Base-by-base conservation (phyloP, 2,888 invertebrate species). In the Chymomyza amoena region DNA sequence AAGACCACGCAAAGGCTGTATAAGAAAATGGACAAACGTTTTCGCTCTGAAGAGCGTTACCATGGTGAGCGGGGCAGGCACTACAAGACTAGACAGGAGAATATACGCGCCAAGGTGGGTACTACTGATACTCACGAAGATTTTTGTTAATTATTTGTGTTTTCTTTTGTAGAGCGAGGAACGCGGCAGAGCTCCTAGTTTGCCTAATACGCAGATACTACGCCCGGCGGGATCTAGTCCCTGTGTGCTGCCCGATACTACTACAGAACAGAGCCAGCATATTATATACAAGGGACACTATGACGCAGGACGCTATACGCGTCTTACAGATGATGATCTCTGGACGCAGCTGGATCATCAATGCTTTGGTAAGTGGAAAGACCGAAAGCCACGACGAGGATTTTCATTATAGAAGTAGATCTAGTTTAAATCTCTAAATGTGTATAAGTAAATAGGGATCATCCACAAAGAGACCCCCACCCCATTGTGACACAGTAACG, bases 221-320 rank as follows among this genome's bases (percentile, higher is more conserved):
- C 92, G 93, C 57, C 92, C 93, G 1, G 94, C 94, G 1, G 94
- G 94, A 73, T 95, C 95, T 9, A 95, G 94, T 88, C 94, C 94
- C 7, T 94, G 94, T 81, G 94, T 94, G 1, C 93, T 94, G 84
- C 94, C 94, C 7, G 91, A 91, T 50, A 87, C 90, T 62, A 80
- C 69, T 4, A 77, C 77, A 52, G 90, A 90, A 5, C 87, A 79
- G 50, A 88, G 76, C 28, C 87, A 89, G 62, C 93, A 94, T 77
- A 96, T 96, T 45, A 93, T 96, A 60, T 96, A 96, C 89, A 93
- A 94, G 70, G 96, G 96, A 70, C 95, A 95, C 79, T 96, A 95
- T 89, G 93, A 94, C 25, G 93, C 94, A 51, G 94, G 94, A 13
- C 93, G 94, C 45, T 97, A 96, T 95, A 94, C 96, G 32, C 95